These are phyloP conservation scores for Cairina moschata DNA, from an alignment of 2,113 vertebrate species.

Conservation along the genomic window DNA sequence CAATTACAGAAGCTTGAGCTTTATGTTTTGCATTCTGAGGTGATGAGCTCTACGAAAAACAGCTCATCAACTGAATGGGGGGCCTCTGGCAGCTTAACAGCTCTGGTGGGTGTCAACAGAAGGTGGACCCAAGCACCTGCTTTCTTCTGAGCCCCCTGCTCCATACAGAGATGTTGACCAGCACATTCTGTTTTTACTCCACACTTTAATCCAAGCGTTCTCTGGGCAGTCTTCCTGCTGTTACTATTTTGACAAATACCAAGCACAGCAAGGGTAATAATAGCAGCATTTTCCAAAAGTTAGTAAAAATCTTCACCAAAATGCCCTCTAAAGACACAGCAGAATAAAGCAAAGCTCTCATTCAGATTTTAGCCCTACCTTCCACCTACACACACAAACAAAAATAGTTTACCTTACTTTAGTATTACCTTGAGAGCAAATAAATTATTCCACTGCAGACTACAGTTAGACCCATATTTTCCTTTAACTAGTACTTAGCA, in stretches of 20 bases:
- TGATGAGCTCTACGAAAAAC: constrained; percentile 21
- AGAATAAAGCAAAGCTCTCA: neutral
- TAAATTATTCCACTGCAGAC: neutral
- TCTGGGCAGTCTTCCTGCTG: neutral
- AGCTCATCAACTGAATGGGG: neutral
- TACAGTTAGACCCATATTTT: neutral
- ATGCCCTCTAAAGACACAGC: neutral
- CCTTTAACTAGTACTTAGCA: neutral
- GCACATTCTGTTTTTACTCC: neutral
- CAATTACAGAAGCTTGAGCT: constrained; percentile 1
- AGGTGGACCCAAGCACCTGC: neutral
- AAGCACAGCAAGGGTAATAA: neutral
- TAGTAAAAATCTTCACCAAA: neutral
- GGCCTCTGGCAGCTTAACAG: neutral
- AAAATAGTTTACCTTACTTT: neutral
- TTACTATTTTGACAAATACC: neutral
- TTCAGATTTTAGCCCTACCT: neutral
- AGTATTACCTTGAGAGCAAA: neutral
- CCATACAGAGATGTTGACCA: neutral
- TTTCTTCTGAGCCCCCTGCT: neutral
- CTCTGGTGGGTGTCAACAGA: neutral
- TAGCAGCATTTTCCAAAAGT: neutral
- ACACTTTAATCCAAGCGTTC: neutral
- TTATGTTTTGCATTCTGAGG: constrained; percentile 16
- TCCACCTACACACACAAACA: neutral